These are phyloP conservation scores for Zonitis immaculata DNA, from an alignment of 2,888 invertebrate genomes.

Conservation along the genomic window DNA sequence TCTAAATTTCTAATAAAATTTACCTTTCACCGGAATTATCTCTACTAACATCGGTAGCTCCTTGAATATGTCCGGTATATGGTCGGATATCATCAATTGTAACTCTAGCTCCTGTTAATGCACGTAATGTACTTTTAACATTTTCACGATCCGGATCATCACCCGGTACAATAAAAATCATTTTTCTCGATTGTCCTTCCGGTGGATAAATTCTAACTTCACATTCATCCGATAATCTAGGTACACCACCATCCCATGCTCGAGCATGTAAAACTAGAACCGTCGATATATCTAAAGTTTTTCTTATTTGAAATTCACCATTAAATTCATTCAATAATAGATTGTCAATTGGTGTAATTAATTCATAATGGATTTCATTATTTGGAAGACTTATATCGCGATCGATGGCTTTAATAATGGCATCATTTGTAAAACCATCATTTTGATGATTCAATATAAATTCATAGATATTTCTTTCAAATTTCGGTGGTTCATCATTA, in stretches of 20 bases:
- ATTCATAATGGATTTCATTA: constrained; percentile 79
- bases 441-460: constrained; percentile 72
- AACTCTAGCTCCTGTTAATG: constrained; percentile 75
- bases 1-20: too few relatives aligned
- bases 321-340: constrained; percentile 67
- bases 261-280: constrained; percentile 66
- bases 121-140: constrained; percentile 69
- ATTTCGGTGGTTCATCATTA: constrained; percentile 59
- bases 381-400: constrained; percentile 80
- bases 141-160: constrained; percentile 67
- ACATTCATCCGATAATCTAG: constrained; percentile 67
- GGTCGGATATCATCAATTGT: constrained; percentile 70
- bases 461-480: constrained; percentile 73
- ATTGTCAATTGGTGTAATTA: constrained; percentile 70
- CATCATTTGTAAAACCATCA: constrained; percentile 65
- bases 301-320: constrained; percentile 65
- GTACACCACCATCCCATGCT: constrained; percentile 82
- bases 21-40: constrained; percentile 49
- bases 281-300: constrained; percentile 42
- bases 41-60: constrained; percentile 52
- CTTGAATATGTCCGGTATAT: constrained; percentile 55
- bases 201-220: constrained; percentile 74
- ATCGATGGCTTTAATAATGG: constrained; percentile 76
- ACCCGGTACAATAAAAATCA: constrained; percentile 79
- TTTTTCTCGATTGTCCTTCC: constrained; percentile 68